phyloP scores from a whole-genome alignment of 2,113 vertebrate species.

The Notarius quadriscutis region DNA sequence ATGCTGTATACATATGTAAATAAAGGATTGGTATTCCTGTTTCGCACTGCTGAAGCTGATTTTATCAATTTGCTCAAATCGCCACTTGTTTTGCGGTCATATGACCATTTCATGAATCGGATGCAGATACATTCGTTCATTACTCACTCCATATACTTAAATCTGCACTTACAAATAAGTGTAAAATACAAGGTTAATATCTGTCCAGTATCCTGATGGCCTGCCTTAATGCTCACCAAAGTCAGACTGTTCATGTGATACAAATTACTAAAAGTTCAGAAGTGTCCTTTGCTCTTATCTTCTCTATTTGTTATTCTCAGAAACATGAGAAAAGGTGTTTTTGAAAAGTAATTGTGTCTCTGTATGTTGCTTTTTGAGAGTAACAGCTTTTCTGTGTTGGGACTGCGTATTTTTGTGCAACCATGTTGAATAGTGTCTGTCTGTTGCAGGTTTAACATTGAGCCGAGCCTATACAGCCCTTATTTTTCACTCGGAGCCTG shows the following conservation, averaged over 20 bases:
- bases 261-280: neutral
- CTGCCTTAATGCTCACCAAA: neutral
- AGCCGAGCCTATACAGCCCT: conserved; percentile 90
- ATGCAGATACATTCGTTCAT: neutral
- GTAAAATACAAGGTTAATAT: neutral
- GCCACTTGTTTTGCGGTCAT: neutral
- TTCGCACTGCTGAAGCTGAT: neutral
- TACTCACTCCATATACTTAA: neutral
- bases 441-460: conserved; percentile 88
- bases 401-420: neutral
- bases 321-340: neutral
- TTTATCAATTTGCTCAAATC: neutral
- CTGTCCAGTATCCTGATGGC: neutral
- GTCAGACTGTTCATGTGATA: neutral
- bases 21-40: neutral
- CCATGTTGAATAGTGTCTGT: neutral
- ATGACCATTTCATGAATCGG: neutral
- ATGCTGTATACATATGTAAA: neutral
- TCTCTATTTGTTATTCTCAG: neutral
- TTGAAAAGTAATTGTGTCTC: neutral
- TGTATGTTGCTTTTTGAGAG: neutral
- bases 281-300: neutral
- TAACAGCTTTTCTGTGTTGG: neutral
- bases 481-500: conserved; percentile 93
- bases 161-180: neutral